These are phyloP conservation scores for Bungarus multicinctus DNA, from an alignment of 2,113 vertebrate genomes.

Conservation along the genomic window DNA sequence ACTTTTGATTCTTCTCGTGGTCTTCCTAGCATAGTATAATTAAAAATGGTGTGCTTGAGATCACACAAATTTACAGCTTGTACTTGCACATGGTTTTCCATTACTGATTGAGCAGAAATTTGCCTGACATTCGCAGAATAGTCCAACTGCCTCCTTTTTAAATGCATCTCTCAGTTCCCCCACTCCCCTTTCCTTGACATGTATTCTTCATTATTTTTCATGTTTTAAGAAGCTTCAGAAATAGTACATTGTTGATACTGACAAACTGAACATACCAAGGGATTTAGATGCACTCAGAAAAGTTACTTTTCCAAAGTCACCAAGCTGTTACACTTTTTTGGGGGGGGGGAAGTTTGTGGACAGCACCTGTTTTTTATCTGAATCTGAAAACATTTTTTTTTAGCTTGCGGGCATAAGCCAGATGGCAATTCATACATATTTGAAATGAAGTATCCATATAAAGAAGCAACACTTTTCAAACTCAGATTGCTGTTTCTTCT, in stretches of 20 bases:
- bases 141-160: slow-evolving; percentile 2
- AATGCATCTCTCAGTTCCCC: background rate
- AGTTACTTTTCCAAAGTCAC: background rate
- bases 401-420: background rate
- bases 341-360: background rate
- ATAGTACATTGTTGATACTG: slow-evolving; percentile 1
- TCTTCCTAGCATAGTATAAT: slow-evolving; percentile 20
- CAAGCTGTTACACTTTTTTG: background rate
- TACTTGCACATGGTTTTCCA: slow-evolving; percentile 27
- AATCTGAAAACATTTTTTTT: background rate
- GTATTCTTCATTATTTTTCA: slow-evolving; percentile 22
- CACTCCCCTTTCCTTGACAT: background rate
- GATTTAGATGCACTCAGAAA: background rate
- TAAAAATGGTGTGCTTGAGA: slow-evolving; percentile 29
- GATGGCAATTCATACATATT: background rate
- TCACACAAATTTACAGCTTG: slow-evolving; percentile 29
- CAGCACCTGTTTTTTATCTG: background rate
- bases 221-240: slow-evolving; percentile 27
- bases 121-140: slow-evolving; percentile 30
- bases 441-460: background rate
- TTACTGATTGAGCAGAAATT: slow-evolving; percentile 30
- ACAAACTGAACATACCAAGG: slow-evolving; percentile 9
- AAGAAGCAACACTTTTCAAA: background rate
- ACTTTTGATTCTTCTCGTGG: background rate
- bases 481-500: too few species aligned